Base-by-base conservation (phyloP, 1,140 invertebrate genomes). In the Bursaphelenchus mucronatus region DNA sequence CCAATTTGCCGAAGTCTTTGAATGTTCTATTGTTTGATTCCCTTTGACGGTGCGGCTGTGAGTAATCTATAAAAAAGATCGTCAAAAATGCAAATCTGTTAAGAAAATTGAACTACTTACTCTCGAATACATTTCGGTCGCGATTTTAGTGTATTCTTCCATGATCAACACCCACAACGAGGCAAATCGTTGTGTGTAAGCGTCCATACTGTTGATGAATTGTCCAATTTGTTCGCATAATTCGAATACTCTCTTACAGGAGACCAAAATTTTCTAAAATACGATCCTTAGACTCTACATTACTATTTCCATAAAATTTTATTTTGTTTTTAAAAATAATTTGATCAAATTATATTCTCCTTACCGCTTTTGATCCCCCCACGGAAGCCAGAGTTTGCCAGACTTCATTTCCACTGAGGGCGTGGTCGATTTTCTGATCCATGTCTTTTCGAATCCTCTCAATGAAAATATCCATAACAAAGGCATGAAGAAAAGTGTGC, bases 1-100 rank as follows among this genome's bases (percentile, higher is more conserved):
- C 92, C 92, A 95, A 39, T 88, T 87, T 7, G 90, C 89, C 76
- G 90, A 92, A 64, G 91, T 88, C 43, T 92, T 88, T 56, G 88
- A 83, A 71, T 88, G 88, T 72, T 90, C 89, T 15, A 64, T 56
- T 6, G 59, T 49, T 49, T 61, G 47, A 19, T 68, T 68, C 11
- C 72, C 71, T 45, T 72, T 58, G 10, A 57, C 45, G 39, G 51
- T 52, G 10, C 70, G 40, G 15, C 67, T 17, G 13, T 56, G 58
- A 17, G 71, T 80, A 30, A 79, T 73, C 78, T 81, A 58, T 50
- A 68, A 47, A 13, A 44, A 59, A 50, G 11, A 30, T 30, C 2
- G 30, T 30, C 30, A 30, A 30, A 30, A 30, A 3, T 1, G 30
- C 30, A 30, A 9, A 15, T 49, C 7, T 11, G 0, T 44, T 64